Conservation (phyloP, 2,113 vertebrate genomes). For the Aramus guarauna region DNA sequence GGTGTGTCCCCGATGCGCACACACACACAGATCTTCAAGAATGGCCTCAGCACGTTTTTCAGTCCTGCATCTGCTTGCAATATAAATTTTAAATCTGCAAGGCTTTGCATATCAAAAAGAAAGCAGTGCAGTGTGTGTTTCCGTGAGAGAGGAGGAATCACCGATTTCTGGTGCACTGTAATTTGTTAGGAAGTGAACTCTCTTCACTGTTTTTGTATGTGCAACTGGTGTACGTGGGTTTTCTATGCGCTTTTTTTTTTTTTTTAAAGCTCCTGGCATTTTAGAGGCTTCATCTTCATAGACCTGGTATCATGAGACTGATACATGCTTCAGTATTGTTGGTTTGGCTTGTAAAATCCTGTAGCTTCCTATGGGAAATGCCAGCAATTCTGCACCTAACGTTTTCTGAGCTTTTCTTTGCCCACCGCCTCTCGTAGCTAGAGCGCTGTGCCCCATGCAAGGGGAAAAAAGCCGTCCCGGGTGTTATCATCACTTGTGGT, state of each 20-base stretch:
- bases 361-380: not conserved
- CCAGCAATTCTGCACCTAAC: not conserved
- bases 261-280: not conserved
- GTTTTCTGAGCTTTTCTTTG: not conserved
- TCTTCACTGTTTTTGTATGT: not conserved
- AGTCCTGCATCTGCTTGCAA: not conserved
- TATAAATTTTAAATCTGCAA: not conserved
- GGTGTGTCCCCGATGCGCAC: not conserved
- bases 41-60: not conserved
- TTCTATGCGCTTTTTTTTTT: not conserved
- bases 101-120: not conserved
- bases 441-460: not conserved
- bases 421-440: not conserved
- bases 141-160: not conserved
- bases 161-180: not conserved
- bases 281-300: not conserved
- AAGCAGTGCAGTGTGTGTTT: not conserved
- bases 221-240: not conserved
- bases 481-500: not conserved
- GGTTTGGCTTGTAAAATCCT: not conserved
- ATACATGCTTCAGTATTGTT: not conserved
- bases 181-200: not conserved
- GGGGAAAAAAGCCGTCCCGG: fast-evolving
- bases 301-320: not conserved
- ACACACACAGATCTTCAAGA: not conserved